Conservation (phyloP, 2,888 invertebrate species). For the Arenicola marina region DNA sequence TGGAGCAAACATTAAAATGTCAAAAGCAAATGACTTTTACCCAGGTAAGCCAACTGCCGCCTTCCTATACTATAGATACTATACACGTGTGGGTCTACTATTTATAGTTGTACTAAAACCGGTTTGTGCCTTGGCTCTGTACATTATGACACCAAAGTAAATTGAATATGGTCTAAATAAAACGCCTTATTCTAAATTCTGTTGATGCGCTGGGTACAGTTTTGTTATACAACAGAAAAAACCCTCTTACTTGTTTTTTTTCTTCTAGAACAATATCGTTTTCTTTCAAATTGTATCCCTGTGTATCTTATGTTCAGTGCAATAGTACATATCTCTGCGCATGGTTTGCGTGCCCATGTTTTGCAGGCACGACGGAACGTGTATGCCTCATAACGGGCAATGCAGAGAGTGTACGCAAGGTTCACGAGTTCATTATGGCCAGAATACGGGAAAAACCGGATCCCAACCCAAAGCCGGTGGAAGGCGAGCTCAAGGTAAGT, state of each 20-base stretch:
- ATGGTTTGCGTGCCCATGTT: no score
- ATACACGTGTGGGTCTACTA: no score
- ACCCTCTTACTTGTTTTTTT: conserved; percentile 4
- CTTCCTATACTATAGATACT: no score
- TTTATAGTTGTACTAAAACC: no score
- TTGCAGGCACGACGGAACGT: conserved; percentile 60
- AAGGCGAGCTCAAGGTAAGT: conserved; percentile 53
- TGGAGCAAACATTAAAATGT: conserved; percentile 98
- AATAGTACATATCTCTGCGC: no score
- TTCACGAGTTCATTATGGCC: conserved; percentile 60
- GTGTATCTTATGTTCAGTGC: background rate
- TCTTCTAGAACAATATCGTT: background rate
- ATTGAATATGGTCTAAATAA: no score
- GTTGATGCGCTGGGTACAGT: no score
- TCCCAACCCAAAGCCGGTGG: conserved; percentile 55
- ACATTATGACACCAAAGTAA: no score
- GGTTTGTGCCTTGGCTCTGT: no score
- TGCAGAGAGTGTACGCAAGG: conserved; percentile 55
- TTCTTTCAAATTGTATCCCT: background rate
- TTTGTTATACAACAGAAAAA: no score
- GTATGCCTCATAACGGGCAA: conserved; percentile 61
- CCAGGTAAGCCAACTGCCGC: no score
- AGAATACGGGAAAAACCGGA: conserved; percentile 61
- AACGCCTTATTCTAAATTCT: no score
- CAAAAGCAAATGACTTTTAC: conserved; percentile 97